Percentiles rank a stretch among this genome's conserved stretches.
phyloP scores from a whole-genome alignment of 2,797 vertebrate species.

The Antrozous pallidus region DNA sequence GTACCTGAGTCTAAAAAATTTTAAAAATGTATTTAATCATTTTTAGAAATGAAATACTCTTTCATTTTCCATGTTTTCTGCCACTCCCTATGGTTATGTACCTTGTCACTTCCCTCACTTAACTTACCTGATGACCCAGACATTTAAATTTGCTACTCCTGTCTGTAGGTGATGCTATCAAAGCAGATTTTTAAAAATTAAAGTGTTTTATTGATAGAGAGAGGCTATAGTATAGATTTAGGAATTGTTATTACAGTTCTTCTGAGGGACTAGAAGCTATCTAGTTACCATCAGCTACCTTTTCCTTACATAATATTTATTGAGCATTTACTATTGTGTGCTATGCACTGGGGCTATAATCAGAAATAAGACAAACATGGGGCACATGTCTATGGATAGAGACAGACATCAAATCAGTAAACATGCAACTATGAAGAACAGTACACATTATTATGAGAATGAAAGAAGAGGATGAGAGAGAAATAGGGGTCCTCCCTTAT shows the following conservation, averaged over 20 bases:
- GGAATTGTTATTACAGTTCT: background rate
- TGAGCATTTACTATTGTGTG: background rate
- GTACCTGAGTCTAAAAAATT: background rate
- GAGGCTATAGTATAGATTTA: background rate
- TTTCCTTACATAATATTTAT: background rate
- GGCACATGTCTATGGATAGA: background rate
- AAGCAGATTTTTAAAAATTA: background rate
- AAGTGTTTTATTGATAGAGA: background rate
- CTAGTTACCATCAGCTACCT: background rate
- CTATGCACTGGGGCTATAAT: background rate
- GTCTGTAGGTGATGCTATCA: background rate
- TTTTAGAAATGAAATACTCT: background rate
- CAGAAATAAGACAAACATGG: background rate
- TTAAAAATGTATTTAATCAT: background rate
- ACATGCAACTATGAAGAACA: background rate
- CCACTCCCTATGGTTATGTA: background rate
- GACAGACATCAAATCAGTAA: background rate
- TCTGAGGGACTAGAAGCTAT: background rate
- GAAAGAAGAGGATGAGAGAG: background rate
- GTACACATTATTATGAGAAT: background rate
- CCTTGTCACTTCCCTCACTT: background rate
- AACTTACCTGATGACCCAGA: background rate
- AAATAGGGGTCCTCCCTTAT: background rate
- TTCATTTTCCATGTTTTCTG: background rate
- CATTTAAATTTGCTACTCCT: background rate